These are phyloP conservation scores for Cryptosula pallasiana DNA, from an alignment of 2,888 invertebrate genomes.

Conservation along the genomic window DNA sequence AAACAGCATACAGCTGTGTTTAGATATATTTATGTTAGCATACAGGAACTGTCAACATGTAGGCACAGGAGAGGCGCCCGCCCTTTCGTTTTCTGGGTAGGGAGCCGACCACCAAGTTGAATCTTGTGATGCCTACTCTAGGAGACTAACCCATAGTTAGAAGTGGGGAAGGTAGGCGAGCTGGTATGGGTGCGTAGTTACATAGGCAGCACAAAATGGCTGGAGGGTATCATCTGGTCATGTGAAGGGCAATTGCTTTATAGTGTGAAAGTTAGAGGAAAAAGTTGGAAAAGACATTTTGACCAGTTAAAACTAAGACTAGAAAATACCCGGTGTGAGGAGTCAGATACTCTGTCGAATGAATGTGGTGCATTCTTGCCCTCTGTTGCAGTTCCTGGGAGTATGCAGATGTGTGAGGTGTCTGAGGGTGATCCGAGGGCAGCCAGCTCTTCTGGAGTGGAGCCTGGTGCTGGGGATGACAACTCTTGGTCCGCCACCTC, in stretches of 20 bases:
- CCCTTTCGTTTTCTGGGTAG: not conserved
- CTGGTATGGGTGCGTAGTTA: not conserved
- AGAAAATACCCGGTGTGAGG: not conserved
- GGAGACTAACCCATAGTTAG: not conserved
- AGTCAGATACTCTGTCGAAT: not conserved
- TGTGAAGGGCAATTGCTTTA: not conserved
- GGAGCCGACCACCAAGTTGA: not conserved
- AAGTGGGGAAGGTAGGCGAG: not conserved
- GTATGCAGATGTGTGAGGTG: too few relatives aligned
- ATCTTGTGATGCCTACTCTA: not conserved
- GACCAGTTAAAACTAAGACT: not conserved
- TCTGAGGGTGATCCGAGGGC: too few relatives aligned
- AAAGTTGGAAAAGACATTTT: not conserved
- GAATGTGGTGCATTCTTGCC: not conserved
- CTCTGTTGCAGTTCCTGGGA: not conserved
- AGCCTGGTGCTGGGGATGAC: too few relatives aligned
- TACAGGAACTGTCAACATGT: not conserved
- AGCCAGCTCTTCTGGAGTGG: too few relatives aligned
- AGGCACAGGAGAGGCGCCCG: not conserved
- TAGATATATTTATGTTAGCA: not conserved
- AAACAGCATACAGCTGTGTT: not conserved
- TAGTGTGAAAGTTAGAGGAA: not conserved
- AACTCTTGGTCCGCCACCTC: too few relatives aligned
- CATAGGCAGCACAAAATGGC: not conserved
- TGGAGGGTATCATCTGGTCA: not conserved